Base-by-base conservation (phyloP, 2,888 invertebrate species). In the Schizotus pectinicornis region DNA sequence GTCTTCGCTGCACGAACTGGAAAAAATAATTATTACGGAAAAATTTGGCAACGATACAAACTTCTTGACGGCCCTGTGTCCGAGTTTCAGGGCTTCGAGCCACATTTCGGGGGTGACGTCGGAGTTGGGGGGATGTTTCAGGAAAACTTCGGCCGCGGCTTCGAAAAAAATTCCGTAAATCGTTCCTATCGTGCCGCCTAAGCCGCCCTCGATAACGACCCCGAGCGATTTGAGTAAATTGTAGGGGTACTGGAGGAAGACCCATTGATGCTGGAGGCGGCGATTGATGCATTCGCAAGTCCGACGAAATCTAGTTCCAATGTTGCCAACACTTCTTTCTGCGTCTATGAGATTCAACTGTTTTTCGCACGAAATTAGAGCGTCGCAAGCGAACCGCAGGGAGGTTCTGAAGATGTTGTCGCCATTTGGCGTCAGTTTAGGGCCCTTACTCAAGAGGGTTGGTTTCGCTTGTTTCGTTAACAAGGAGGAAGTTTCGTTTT, bases 171-270 rank as follows among this genome's bases (percentile, higher is more conserved):
- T 81, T 59, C 90, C 87, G 80, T 92, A 93, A 39, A 94, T 81
- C 1, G 89, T 92, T 0, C 93, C 93, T 0, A 90, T 88, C 0
- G 90, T 88, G 0, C 94, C 92, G 0, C 91, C 92, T 86, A 92
- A 89, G 42, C 82, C 81, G 11, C 83, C 83, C 73, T 91, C 91
- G 0, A 88, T 86, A 5, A 88, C 80, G 62, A 83, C 83, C 0
- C 87, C 85, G 38, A 80, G 50, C 22, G 67, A 64, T 53, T 73
- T 70, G 37, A 80, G 75, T 49, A 78, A 72, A 6, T 72, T 68
- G 61, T 73, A 77, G 1, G 78, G 77, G 61, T 70, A 71, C 7
- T 65, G 56, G 7, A 60, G 49, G 31, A 71, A 63, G 1, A 79
- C 31, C 56, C 70, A 72, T 5, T 71, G 65, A 3, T 59, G 53